Percentiles rank a stretch among this genome's conserved stretches.
Conservation (phyloP, 2,888 invertebrate species). For the Criorhina ranunculi region DNA sequence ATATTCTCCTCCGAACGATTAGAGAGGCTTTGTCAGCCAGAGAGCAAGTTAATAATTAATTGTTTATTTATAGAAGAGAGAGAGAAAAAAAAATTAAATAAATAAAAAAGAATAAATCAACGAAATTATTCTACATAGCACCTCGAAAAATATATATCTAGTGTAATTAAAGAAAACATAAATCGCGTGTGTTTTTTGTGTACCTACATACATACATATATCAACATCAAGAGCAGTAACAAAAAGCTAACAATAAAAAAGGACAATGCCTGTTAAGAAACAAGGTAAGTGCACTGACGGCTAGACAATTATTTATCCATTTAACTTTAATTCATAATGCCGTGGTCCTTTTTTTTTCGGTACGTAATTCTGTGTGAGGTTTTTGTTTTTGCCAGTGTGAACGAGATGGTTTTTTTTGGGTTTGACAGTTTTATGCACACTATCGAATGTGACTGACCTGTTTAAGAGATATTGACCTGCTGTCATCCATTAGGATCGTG, state of each 20-base stretch:
- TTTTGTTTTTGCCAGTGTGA: conserved; percentile 21
- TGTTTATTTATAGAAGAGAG: conserved; percentile 68
- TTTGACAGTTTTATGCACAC: conserved; percentile 10
- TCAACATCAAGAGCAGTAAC: conserved; percentile 46
- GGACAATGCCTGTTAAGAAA: conserved; percentile 84
- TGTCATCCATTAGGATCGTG: conserved; percentile 1
- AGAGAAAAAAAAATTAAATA: conserved; percentile 42
- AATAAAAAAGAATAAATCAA: conserved; percentile 48
- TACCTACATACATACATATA: conserved; percentile 34
- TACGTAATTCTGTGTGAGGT: conserved; percentile 1
- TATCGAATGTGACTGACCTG: conserved; percentile 32
- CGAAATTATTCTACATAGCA: conserved; percentile 34
- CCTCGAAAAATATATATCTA: conserved; percentile 40
- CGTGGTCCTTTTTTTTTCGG: conserved; percentile 2
- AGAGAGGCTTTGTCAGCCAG: conserved; percentile 32
- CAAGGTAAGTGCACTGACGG: conserved; percentile 78
- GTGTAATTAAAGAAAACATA: conserved; percentile 61
- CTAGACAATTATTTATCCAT: conserved; percentile 70
- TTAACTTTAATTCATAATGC: conserved; percentile 51
- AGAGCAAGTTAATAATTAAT: conserved; percentile 66
- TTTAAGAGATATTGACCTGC: conserved; percentile 20
- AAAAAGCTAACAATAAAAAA: conserved; percentile 60
- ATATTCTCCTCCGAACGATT: conserved; percentile 33
- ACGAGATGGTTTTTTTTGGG: conserved; percentile 17
- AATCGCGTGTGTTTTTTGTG: conserved; percentile 67